Base-by-base conservation (phyloP, 2,888 invertebrate genomes). In the Salticus scenicus region DNA sequence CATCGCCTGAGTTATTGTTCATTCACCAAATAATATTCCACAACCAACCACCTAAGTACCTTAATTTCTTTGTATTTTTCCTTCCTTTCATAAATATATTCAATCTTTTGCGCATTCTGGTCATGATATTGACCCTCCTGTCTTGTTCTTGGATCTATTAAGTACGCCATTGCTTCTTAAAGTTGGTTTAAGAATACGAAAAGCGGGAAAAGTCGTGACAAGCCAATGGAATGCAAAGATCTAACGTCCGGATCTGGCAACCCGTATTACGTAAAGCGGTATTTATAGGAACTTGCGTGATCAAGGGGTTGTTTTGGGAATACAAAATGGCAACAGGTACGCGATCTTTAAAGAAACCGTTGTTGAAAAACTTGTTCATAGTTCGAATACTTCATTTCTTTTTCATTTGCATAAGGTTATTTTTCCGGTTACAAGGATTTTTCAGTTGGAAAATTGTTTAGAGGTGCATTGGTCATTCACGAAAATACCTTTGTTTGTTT, bases 221-320 rank as follows among this genome's bases (percentile, higher is more conserved):
- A 24, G 57, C 42, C 12, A 20, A 1, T 7, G 57, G 57, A 57
- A 57, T 57, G 20, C 24, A 24, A 7, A 57, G 24, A 47, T 47
- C 47, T 47, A 17, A 24, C 24, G 57, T 57, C 57, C 57, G 57
- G 24, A 24, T 24, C 24, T 5, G 24, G 57, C 57, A 57, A 57
- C 57, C 24, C 24, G 57, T 57, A 57, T 57, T 57, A 57, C 57
- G 57, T 57, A 24, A 57, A 57, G 57, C 24, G 57, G 57, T 57
- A 57, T 57, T 57, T 57, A 57, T 57, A 57, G 57, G 57, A 8
- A 12, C 57, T 57, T 24, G 57, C 57, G 57, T 57, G 57, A 57
- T 57, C 24, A 12, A 12, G 20, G 57, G 24, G 24, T 57, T 57
- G 12, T 24, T 1, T 57, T 57, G 8, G 24, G 57, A 57, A 57